Base-by-base conservation (phyloP, 2,797 vertebrate species). In the Scomberomorus guttatus region DNA sequence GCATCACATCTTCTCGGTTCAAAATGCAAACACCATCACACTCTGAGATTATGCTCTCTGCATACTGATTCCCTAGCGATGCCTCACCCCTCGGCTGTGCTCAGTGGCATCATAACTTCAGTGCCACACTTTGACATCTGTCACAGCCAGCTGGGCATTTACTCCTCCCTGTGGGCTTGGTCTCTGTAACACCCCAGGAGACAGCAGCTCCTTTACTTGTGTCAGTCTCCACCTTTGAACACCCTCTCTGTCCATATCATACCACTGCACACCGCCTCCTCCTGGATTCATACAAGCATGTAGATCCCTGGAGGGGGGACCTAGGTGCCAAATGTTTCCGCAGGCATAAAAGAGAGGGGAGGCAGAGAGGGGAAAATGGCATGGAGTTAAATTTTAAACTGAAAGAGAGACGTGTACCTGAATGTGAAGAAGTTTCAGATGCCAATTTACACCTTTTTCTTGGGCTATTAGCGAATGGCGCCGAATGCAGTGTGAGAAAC, bases 221-320 rank as follows among this genome's bases (percentile, higher is more conserved):
- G 73, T 85, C 80, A 62, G 42, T 27, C 50, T 32, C 72, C 65
- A 82, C 79, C 77, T 82, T 32, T 75, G 51, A 79, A 75, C 77
- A 63, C 42, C 66, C 32, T 66, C 44, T 55, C 80, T 65, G 75
- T 69, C 68, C 72, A 56, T 67, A 83, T 87, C 79, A 62, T 75
- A 27, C 46, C 59, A 56, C 76, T 2, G 67, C 83, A 87, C 75
- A 62, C 58, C 12, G 3, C 68, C 48, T 84, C 76, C 75, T 82
- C 50, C 82, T 70, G 63, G 75, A 84, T 74, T 75, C 80, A 83
- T 56, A 44, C 70, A 50, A 56, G 77, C 77, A 15, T 29, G 55
- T 59, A 81, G 58, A 80, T 83, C 79, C 66, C 78, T 17, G 20
- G 71, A 83, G 74, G 66, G 29, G 17, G 48, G 20, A 75, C 65